Base-by-base conservation (phyloP, 2,797 vertebrate species). In the Trachops cirrhosus region DNA sequence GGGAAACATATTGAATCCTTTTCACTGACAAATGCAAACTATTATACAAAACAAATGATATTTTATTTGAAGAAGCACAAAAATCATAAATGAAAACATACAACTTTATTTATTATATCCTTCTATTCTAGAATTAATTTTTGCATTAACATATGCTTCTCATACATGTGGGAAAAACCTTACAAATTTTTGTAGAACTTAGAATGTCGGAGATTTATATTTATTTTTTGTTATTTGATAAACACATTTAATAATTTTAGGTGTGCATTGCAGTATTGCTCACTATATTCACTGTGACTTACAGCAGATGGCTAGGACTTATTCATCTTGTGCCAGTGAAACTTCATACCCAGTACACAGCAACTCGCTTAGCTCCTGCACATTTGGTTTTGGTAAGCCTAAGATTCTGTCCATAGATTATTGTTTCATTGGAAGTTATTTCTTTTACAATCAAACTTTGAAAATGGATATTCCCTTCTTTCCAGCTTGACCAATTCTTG, bases 391-490 rank as follows among this genome's bases (percentile, higher is more conserved):
- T 29, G 78, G 46, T 52, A 83, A 85, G 70, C 41, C 9, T n/a
- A 26, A 93, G 22, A 83, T 89, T 95, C 91, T 95, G 92, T 95
- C 85, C 86, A 93, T 88, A 83, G 80, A 54, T 96, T 96, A 59
- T 96, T 96, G 22, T 97, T 92, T 94, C 21, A 41, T 97, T 94
- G 44, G 62, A 96, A 92, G 86, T 97, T 96, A 83, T 96, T 96
- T 44, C 95, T 44, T 91, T 89, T 84, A 92, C 39, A 77, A 85
- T 92, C 87, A 52, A 67, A 71, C 77, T 96, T 92, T 67, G 78
- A 96, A 90, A 97, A 59, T 93, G 89, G 94, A 95, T 22, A 95
- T 78, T 89, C 88, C 83, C 74, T 96, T 97, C 92, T 97, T 97
- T 97, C 34, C 52, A 80, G 82, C 0, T 1, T 83, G 39, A 54